Evolutionary conservation across 1,140 invertebrate genomes (phyloP).

Genomic region (Penaeus chinensis): DNA sequence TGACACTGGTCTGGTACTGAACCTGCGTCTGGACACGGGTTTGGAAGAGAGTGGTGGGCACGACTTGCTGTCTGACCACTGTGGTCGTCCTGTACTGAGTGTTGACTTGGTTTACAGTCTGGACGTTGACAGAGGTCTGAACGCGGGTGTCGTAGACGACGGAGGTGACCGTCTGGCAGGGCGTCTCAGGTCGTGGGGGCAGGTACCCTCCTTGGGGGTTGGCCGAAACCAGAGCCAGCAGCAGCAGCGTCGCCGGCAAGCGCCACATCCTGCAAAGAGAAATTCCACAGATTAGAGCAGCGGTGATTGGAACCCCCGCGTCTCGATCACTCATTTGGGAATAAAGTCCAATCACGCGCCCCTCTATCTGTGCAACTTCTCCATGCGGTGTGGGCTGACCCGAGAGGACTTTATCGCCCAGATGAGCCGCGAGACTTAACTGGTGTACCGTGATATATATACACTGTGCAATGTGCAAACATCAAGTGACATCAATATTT

Average conservation of each 20-base stretch:
- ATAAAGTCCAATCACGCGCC: slow-evolving; percentile 61
- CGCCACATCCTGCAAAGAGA: slow-evolving; percentile 60
- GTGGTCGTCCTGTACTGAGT: slow-evolving; percentile 50
- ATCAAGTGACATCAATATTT: no score
- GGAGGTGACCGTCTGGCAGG: slow-evolving; percentile 39
- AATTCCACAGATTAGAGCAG: slow-evolving; percentile 60
- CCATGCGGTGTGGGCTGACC: slow-evolving; percentile 40
- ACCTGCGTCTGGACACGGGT: slow-evolving; percentile 41
- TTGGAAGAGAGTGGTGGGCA: slow-evolving; percentile 43
- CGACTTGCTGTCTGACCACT: slow-evolving; percentile 20
- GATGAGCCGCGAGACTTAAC: slow-evolving; percentile 48
- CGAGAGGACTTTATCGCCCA: slow-evolving; percentile 59
- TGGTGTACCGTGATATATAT: neutral
- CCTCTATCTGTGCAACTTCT: slow-evolving; percentile 58
- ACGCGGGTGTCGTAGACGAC: slow-evolving; percentile 33
- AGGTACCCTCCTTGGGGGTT: slow-evolving; percentile 43
- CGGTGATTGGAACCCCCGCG: slow-evolving; percentile 60
- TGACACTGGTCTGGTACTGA: slow-evolving; percentile 49
- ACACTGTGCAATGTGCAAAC: neutral
- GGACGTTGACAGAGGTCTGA: slow-evolving; percentile 37
- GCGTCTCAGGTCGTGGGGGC: neutral
- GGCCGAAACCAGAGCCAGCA: slow-evolving; percentile 40
- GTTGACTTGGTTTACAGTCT: slow-evolving; percentile 41
- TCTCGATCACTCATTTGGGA: slow-evolving; percentile 60
- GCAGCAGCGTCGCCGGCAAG: slow-evolving; percentile 53